Evolutionary conservation across 2,113 vertebrate genomes (phyloP), one percentile per base, ranked within the genome.

Genomic region (Myrmecophaga tridactyla): DNA sequence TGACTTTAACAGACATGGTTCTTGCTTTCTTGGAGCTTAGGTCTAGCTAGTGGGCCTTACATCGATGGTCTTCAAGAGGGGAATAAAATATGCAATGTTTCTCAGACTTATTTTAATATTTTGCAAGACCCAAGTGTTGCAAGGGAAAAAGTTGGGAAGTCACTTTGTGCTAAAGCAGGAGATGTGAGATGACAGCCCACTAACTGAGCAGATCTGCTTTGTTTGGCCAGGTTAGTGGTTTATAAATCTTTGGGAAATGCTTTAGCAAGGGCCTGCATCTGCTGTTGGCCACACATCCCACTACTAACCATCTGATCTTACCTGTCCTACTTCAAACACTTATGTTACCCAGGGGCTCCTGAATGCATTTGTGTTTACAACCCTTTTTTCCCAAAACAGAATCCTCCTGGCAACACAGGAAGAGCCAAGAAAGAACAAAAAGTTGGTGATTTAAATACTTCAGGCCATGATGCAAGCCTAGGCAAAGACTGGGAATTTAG

Each of bases 61-160:
- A 51, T 25, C 21, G 82, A 62, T 36, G 39, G 25, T 72, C 69
- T 70, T 75, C 41, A 60, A 88, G 56, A 75, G 17, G 39, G 0
- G 9, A 17, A 86, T 13, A 56, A 20, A 27, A 85, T 17, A 56
- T 2, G 58, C 23, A 67, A 56, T 76, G 39, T 58, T 96, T 67
- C 18, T 96, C 46, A 85, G 86, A 70, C 4, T 65, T 63, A 89
- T 58, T 90, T 89, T 36, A 86, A 43, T 72, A 70, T 70, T 90
- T 89, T 80, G 10, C 29, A 87, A 84, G 43, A 60, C 17, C 27
- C 39, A 88, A 39, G 6, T 56, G 4, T 88, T 95, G 14, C 39
- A 75, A 77, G 25, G 31, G 84, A 94, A 70, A 89, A 34, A 91
- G 11, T 78, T 83, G 69, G 34, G 62, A 56, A 89, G 76, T 9